Percentiles rank a stretch among this genome's conserved stretches.
These are phyloP conservation scores for Xestobium rufovillosum DNA, from an alignment of 2,888 invertebrate genomes.

Conservation along the genomic window DNA sequence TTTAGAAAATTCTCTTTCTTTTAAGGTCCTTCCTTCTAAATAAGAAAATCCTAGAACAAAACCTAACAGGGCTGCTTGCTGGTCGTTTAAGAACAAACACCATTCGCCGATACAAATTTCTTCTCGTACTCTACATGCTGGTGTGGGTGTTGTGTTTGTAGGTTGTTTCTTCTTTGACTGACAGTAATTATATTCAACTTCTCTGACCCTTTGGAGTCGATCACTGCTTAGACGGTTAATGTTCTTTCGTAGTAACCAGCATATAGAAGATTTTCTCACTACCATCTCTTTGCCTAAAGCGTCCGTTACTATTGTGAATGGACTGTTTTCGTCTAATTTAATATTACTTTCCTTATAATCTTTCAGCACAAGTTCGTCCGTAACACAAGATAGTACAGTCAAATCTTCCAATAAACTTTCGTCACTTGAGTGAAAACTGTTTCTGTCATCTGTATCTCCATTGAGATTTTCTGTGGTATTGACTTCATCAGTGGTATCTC, in stretches of 20 bases:
- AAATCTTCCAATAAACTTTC: neutral
- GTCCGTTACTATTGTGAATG: neutral
- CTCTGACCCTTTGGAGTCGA: too few relatives aligned
- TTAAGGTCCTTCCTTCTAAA: neutral
- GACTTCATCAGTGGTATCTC: neutral
- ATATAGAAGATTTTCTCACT: constrained; percentile 1
- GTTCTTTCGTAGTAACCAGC: neutral
- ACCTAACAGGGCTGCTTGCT: constrained; percentile 1
- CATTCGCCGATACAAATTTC: too few relatives aligned
- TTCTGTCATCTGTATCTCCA: neutral
- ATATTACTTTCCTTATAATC: neutral
- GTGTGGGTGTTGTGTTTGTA: neutral
- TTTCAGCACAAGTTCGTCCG: neutral
- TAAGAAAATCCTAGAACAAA: too few relatives aligned
- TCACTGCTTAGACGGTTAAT: too few relatives aligned
- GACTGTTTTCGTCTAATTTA: constrained; percentile 1
- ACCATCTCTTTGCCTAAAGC: neutral
- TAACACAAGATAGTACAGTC: neutral
- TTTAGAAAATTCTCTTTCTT: neutral
- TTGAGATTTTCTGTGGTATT: neutral
- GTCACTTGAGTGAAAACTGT: neutral
- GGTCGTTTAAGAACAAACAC: constrained; percentile 1
- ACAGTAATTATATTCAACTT: too few relatives aligned
- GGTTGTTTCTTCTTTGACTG: too few relatives aligned
- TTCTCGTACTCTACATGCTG: neutral